These are phyloP conservation scores for Cromileptes altivelis DNA, from an alignment of 2,113 vertebrate genomes.

Conservation along the genomic window DNA sequence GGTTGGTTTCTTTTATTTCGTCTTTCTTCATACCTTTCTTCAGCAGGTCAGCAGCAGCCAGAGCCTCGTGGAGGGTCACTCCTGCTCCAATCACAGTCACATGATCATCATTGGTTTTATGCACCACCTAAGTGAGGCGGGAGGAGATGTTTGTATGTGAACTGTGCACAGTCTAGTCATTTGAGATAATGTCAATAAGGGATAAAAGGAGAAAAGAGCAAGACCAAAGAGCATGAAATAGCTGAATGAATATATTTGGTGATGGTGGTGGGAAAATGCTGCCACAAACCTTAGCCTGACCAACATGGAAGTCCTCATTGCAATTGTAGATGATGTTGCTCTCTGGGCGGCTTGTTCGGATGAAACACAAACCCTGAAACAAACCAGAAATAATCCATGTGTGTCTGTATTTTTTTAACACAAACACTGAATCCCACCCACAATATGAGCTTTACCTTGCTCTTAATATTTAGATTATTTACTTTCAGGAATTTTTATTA, in stretches of 20 bases:
- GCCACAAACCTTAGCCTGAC: constrained; percentile 91
- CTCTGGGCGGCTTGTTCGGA: constrained; percentile 95
- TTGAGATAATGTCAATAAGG: neutral
- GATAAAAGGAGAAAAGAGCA: neutral
- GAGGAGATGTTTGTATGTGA: neutral
- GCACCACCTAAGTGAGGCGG: constrained; percentile 85
- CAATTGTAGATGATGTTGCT: constrained; percentile 91
- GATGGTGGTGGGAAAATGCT: neutral
- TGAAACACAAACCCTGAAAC: constrained; percentile 93
- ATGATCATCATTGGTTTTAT: constrained; percentile 93
- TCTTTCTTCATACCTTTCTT: constrained; percentile 88
- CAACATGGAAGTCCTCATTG: constrained; percentile 94
- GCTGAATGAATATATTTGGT: neutral
- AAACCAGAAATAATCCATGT: neutral
- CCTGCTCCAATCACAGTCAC: constrained; percentile 94
- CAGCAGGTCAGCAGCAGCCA: constrained; percentile 91
- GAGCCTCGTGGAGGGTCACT: constrained; percentile 93
- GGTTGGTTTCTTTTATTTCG: neutral
- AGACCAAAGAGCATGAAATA: neutral
- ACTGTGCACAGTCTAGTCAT: neutral
- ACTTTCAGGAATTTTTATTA: neutral
- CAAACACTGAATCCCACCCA: neutral
- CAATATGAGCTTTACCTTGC: neutral
- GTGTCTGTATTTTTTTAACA: neutral
- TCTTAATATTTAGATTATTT: neutral